Base-by-base conservation (phyloP, 1,140 invertebrate genomes). In the Alviniconcha marisindica region DNA sequence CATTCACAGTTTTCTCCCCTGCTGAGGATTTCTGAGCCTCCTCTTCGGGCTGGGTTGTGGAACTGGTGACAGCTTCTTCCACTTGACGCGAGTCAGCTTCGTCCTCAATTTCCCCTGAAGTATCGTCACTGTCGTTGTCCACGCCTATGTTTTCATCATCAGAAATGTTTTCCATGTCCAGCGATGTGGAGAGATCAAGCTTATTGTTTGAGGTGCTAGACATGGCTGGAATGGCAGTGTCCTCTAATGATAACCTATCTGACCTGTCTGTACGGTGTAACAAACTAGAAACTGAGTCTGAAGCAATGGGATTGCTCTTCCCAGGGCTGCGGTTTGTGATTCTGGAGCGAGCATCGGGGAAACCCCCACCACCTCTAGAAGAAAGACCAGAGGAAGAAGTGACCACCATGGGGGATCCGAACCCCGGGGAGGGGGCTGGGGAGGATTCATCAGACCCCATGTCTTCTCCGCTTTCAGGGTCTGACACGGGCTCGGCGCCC, bases 81-180 rank as follows among this genome's bases (percentile, higher is more conserved):
- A 77, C 82, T 2, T 40, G 31, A n/a, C 44, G 4, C 42, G 78
- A 28, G 14, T 86, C 82, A 3, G 33, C 81, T 60, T 83, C 80
- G 51, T 85, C 86, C 40, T 87, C 79, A 69, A 87, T 85, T 21
- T 84, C 83, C 24, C 85, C 86, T 51, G 76, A 80, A 77, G 86
- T 86, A 0, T 81, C 83, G 51, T 84, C 85, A 42, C 77, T 83
- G 18, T 80, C 83, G 31, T 82, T 71, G 40, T 81, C 85, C 28
- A 85, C 82, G 24, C 73, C 84, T 44, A 78, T 82, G 77, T 87
- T 84, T 40, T 87, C 86, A n/a, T 83, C 85, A 78, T 89, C 88
- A 31, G 88, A 89, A 28, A 88, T 87, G 10, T 86, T 82, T 71
- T 85, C 84, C 36, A 82, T 82, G n/a, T 85, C 77, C 28, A 81